Base-by-base conservation (phyloP, 2,797 vertebrate species). In the Sebastes vulpes region DNA sequence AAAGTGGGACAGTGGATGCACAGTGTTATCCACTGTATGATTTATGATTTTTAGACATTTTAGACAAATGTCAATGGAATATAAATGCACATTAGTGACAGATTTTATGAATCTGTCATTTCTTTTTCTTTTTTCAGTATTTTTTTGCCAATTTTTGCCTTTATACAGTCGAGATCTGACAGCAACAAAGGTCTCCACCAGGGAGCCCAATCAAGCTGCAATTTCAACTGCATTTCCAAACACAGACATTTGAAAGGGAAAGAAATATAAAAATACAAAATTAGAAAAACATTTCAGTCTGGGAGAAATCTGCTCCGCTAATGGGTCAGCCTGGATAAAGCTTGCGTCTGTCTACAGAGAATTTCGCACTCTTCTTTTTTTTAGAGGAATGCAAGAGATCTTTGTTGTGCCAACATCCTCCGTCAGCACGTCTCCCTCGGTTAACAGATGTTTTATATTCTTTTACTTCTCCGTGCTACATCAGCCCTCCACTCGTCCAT, bases 401-500 rank as follows among this genome's bases (percentile, higher is more conserved):
- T 58, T 63, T 84, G 38, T 64, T 73, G 52, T 18, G 70, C 72
- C 58, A 58, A 9, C 48, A 28, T 32, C 60, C 54, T 80, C 56
- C 18, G 58, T 79, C 48, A 16, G 65, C 59, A 23, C 10, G 2
- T 73, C 66, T 56, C 28, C 46, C 48, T 58, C 82, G 35, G 25
- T 53, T 79, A 77, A 83, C 75, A 77, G 61, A 77, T 79, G 66
- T 84, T 77, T 77, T 79, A 53, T 56, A 42, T 6, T 72, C 65
- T 69, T 73, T 69, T 18, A 64, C 61, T 48, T 80, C 38, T 74
- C 58, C 2, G 50, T 76, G 67, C 79, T 54, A 61, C 74, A 68
- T 76, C 85, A 75, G 21, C 63, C 21, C 73, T 69, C 77, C 20
- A 1, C 72, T 77, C 76, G 71, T 77, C 69, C 66, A 57, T 82